These are phyloP conservation scores for Serinus canaria DNA, from an alignment of 2,113 vertebrate genomes.

Conservation along the genomic window DNA sequence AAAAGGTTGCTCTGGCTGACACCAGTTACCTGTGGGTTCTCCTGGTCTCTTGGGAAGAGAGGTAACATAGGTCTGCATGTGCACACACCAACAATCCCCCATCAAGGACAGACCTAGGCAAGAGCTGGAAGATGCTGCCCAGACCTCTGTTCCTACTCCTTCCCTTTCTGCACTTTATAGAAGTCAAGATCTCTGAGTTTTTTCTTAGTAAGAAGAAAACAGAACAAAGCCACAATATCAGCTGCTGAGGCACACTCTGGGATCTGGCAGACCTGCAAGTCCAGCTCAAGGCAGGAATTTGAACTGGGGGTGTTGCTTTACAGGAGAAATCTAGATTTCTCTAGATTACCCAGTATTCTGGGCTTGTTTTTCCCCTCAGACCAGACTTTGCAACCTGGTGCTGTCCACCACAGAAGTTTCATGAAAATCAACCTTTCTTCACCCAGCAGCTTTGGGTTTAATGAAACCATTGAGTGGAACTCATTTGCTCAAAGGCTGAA, in stretches of 20 bases:
- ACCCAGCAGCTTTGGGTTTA: neutral
- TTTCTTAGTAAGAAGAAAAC: neutral
- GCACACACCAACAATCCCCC: neutral
- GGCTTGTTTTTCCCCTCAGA: neutral
- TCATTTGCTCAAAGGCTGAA: neutral
- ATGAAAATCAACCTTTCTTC: neutral
- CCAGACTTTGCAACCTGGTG: neutral
- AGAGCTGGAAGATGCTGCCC: neutral
- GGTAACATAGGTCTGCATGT: neutral
- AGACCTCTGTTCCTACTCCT: neutral
- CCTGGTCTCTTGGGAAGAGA: neutral
- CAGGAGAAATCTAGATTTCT: neutral
- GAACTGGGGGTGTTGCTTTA: neutral
- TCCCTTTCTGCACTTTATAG: neutral
- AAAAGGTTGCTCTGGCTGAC: neutral
- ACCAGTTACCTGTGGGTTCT: neutral
- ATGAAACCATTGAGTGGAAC: neutral
- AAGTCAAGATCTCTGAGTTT: neutral
- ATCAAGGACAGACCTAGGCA: neutral
- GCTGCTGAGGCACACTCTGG: neutral
- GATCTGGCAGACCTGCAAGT: neutral
- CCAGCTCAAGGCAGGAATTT: neutral
- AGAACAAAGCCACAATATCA: neutral
- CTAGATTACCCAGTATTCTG: neutral
- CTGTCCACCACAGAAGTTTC: neutral